Conservation (phyloP, 2,797 vertebrate species). For the Nyctibius grandis region DNA sequence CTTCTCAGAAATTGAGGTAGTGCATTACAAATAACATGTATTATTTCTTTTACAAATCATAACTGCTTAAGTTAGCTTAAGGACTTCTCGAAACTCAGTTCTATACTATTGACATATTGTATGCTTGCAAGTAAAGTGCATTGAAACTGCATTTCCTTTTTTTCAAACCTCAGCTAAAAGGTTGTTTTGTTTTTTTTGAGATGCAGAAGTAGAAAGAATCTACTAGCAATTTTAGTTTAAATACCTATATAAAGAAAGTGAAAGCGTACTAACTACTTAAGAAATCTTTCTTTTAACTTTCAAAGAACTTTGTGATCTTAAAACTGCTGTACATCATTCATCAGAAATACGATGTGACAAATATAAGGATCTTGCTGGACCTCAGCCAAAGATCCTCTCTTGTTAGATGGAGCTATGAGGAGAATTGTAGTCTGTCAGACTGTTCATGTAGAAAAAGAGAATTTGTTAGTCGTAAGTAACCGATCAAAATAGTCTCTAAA, state of each 20-base stretch:
- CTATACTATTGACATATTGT: neutral
- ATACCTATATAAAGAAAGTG: neutral
- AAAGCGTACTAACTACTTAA: neutral
- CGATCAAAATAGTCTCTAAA: constrained; percentile 62
- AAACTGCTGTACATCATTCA: neutral
- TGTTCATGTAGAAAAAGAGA: constrained; percentile 33
- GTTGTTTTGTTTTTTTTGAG: neutral
- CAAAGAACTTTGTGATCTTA: constrained; percentile 33
- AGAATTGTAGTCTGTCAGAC: constrained; percentile 19
- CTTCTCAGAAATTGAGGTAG: neutral
- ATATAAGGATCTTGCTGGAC: constrained; percentile 36
- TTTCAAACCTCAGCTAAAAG: neutral
- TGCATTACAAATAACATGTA: neutral
- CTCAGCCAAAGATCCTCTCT: constrained; percentile 26
- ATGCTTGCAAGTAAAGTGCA: neutral
- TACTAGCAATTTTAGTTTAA: neutral
- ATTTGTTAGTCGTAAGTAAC: constrained; percentile 68
- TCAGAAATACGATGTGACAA: constrained; percentile 5
- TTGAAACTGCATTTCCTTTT: neutral
- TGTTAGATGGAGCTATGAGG: constrained; percentile 16
- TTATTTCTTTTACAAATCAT: neutral
- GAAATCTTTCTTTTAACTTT: constrained; percentile 14
- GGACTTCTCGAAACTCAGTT: neutral
- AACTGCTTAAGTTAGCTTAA: neutral
- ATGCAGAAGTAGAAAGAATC: neutral